Percentiles rank a stretch among this genome's conserved stretches.
phyloP scores from a whole-genome alignment of 2,113 vertebrate genomes.

The Lepus americanus region DNA sequence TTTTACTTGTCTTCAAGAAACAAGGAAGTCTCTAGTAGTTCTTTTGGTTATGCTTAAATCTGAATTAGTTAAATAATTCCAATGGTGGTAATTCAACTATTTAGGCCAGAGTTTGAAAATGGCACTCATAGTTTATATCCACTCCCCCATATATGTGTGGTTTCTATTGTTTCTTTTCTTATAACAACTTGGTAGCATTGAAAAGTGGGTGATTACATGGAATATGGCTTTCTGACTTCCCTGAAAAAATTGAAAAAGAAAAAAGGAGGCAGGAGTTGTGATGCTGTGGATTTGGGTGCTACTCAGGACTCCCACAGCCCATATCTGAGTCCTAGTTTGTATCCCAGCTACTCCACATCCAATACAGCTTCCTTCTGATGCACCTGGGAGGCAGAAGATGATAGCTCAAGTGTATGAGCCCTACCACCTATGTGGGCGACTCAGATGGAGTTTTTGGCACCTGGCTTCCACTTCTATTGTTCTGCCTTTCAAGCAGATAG shows the following conservation, averaged over 20 bases:
- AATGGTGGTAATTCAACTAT: neutral
- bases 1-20: neutral
- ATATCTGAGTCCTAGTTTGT: too few species aligned
- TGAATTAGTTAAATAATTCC: conserved; percentile 22
- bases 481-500: too few species aligned
- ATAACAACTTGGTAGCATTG: neutral
- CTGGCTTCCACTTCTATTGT: too few species aligned
- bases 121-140: neutral
- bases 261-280: neutral
- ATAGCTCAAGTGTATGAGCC: too few species aligned
- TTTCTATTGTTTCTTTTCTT: neutral
- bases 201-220: neutral
- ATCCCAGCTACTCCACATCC: too few species aligned
- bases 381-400: too few species aligned
- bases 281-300: too few species aligned
- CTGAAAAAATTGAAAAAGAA: neutral
- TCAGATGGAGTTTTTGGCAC: too few species aligned
- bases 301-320: too few species aligned
- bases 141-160: neutral
- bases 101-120: neutral
- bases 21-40: neutral
- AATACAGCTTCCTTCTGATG: too few species aligned
- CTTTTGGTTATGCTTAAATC: conserved; percentile 17
- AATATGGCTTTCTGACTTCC: neutral
- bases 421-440: too few species aligned